Percentiles rank a stretch among this genome's conserved stretches.
phyloP scores from a whole-genome alignment of 53 echinoderm and acorn worm genomes.

The Holothuria leucospilota region DNA sequence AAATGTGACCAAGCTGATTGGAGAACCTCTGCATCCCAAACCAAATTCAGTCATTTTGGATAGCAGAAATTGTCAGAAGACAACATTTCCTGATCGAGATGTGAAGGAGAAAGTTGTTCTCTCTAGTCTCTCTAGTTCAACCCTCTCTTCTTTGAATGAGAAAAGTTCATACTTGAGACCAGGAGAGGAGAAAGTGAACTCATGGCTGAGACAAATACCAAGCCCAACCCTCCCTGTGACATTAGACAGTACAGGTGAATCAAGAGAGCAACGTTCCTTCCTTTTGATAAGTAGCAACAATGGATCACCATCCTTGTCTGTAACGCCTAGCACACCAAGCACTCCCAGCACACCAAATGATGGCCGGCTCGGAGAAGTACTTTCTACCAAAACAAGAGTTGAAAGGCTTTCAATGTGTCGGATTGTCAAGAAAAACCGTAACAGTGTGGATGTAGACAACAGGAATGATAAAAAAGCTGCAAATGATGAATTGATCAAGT shows the following conservation, averaged over 20 bases:
- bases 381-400: conserved; percentile 69
- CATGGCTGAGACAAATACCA: conserved; percentile 55
- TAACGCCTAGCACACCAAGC: conserved; percentile 85
- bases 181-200: conserved; percentile 30
- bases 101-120: conserved; percentile 34
- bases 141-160: conserved; percentile 6
- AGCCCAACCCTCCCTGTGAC: conserved; percentile 40
- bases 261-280: conserved; percentile 18
- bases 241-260: conserved; percentile 12
- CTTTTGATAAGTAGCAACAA: neutral
- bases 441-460: conserved; percentile 64
- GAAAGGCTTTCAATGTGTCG: conserved; percentile 66
- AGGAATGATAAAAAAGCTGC: conserved; percentile 58
- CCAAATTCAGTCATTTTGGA: conserved; percentile 10
- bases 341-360: conserved; percentile 81
- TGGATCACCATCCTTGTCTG: conserved; percentile 66
- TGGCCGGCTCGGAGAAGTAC: conserved; percentile 57
- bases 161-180: conserved; percentile 46
- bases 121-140: conserved; percentile 21
- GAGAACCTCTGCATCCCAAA: conserved; percentile 9
- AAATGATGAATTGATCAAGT: conserved; percentile 42
- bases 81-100: conserved; percentile 27
- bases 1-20: conserved; percentile 1
- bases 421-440: conserved; percentile 86
- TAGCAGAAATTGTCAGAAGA: conserved; percentile 12